These are phyloP conservation scores for Nibea coibor DNA, from an alignment of 2,113 vertebrate genomes.

Conservation along the genomic window DNA sequence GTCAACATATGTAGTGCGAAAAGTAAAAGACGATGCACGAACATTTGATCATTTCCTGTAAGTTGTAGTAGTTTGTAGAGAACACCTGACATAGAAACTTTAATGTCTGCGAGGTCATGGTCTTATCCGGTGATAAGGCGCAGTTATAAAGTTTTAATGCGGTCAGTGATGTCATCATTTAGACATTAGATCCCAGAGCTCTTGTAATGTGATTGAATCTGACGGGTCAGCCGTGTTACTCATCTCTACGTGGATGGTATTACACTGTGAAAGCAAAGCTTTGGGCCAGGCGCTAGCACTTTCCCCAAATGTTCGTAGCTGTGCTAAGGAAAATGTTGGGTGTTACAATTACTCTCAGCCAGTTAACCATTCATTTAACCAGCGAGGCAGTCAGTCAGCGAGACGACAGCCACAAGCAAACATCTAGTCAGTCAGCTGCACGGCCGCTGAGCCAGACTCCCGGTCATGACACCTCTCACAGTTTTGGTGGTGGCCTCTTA, in stretches of 20 bases:
- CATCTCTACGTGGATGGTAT: conserved; percentile 28
- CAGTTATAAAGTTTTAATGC: conserved; percentile 48
- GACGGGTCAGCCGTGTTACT: neutral
- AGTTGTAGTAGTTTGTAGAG: neutral
- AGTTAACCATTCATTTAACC: conserved; percentile 35
- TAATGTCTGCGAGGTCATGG: neutral
- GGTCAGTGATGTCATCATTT: conserved; percentile 40
- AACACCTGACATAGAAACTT: neutral
- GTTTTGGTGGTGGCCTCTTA: conserved; percentile 20
- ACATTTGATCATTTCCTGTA: neutral
- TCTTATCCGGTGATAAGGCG: conserved; percentile 2
- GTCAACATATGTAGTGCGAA: neutral
- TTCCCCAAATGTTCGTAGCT: conserved; percentile 32
- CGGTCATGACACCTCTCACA: neutral
- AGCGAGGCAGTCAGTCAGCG: conserved; percentile 19
- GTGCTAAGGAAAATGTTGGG: conserved; percentile 21
- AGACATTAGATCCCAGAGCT: conserved; percentile 28
- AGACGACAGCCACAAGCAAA: conserved; percentile 23
- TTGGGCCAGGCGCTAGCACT: conserved; percentile 22
- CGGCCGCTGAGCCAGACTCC: neutral
- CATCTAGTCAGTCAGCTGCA: conserved; percentile 12
- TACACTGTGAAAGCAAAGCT: conserved; percentile 43
- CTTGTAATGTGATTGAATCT: conserved; percentile 10
- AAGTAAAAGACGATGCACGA: neutral
- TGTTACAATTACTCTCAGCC: conserved; percentile 37